Conservation (phyloP, 1,140 invertebrate genomes). For the Archegozetes longisetosus region DNA sequence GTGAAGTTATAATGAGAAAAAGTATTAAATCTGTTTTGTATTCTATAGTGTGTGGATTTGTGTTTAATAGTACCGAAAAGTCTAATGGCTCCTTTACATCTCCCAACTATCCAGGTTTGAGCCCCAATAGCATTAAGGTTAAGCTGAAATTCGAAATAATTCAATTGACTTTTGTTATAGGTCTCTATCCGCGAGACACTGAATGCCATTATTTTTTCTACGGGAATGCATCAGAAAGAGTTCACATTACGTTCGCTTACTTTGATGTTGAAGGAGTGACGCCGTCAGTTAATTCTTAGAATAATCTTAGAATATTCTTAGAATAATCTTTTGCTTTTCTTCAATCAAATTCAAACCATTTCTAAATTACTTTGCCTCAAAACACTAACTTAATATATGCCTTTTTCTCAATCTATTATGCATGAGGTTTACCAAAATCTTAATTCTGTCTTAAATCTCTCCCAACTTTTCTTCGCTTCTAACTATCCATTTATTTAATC, state of each 20-base stretch:
- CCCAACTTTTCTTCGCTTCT: no score
- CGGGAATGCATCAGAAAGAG: constrained; percentile 56
- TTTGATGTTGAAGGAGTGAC: constrained; percentile 81
- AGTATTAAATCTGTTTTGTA: constrained; percentile 6
- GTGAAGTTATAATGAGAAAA: no score
- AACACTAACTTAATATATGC: no score
- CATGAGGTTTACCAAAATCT: no score
- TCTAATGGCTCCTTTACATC: constrained; percentile 65
- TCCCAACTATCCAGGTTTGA: constrained; percentile 81
- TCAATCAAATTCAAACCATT: no score
- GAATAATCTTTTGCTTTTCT: no score
- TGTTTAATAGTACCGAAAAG: constrained; percentile 47
- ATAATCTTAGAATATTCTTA: no score
- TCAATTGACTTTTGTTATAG: constrained; percentile 26
- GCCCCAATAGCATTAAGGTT: constrained; percentile 38
- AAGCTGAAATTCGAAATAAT: not conserved
- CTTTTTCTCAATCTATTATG: no score
- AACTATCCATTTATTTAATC: no score
- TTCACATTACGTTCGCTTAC: constrained; percentile 66
- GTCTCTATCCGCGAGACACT: constrained; percentile 73
- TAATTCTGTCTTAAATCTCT: no score
- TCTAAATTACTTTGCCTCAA: no score
- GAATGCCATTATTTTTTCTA: constrained; percentile 91
- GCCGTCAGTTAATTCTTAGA: constrained; percentile 44
- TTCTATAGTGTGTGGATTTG: constrained; percentile 32